A percentile compares a stretch with the other conserved stretches of the same genome.
Conservation (phyloP, 2,113 vertebrate genomes). For the Alethe diademata region DNA sequence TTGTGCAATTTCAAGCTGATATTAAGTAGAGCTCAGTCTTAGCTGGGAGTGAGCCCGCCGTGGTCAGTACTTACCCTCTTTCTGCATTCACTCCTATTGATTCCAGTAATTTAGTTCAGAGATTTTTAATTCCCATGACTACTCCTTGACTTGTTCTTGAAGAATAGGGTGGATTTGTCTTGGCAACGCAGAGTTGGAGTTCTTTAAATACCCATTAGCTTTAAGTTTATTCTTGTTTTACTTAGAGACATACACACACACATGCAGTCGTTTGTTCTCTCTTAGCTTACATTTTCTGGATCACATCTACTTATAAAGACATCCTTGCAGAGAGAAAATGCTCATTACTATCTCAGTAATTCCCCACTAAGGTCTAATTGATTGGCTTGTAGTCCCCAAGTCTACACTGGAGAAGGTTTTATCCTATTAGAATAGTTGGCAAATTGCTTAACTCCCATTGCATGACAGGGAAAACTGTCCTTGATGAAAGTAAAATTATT, state of each 20-base stretch:
- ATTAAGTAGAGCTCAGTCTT: neutral
- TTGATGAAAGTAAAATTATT: neutral
- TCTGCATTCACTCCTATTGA: neutral
- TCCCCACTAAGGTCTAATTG: slow-evolving; percentile 38
- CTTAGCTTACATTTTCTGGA: slow-evolving; percentile 16
- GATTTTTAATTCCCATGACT: slow-evolving; percentile 34
- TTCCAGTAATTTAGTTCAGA: slow-evolving; percentile 12
- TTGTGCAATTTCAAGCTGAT: neutral
- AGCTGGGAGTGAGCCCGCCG: neutral
- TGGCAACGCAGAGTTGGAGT: neutral
- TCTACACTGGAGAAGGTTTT: neutral
- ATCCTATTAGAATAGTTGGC: slow-evolving; percentile 19
- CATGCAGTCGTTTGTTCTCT: neutral
- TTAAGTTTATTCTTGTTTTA: slow-evolving; percentile 32
- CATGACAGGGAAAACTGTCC: neutral
- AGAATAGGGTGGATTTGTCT: slow-evolving; percentile 21
- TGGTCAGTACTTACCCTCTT: neutral
- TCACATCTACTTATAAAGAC: slow-evolving; percentile 37
- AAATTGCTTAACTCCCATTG: slow-evolving; percentile 20
- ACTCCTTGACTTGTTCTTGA: neutral
- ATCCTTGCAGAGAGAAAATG: slow-evolving; percentile 27
- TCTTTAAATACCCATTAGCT: slow-evolving; percentile 44
- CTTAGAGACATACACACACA: neutral
- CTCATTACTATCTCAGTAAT: slow-evolving; percentile 29
- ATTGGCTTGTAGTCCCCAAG: slow-evolving; percentile 10